These are phyloP conservation scores for Serilophus lunatus DNA, from an alignment of 2,113 vertebrate species.

Conservation along the genomic window DNA sequence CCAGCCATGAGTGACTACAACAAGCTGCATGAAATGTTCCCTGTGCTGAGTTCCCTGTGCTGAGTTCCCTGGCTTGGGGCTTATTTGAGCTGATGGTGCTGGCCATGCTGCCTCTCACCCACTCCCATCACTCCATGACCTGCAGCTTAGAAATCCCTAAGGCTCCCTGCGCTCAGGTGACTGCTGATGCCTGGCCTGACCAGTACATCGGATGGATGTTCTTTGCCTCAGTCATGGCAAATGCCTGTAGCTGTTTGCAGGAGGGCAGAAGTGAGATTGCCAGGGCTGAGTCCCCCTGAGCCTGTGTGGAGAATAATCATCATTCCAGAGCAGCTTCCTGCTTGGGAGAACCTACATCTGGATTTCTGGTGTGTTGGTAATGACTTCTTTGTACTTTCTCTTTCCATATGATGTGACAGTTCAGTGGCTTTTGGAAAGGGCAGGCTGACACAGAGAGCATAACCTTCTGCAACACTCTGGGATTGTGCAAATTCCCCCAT, in stretches of 20 bases:
- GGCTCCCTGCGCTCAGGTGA: rapidly evolving
- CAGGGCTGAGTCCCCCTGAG: rapidly evolving
- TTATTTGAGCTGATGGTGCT: background rate
- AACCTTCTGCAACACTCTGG: background rate
- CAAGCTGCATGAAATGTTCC: background rate
- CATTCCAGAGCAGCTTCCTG: background rate
- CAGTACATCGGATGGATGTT: rapidly evolving
- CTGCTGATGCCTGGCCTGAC: background rate
- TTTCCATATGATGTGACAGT: background rate
- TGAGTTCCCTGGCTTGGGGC: background rate
- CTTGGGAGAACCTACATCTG: rapidly evolving
- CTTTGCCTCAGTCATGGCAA: background rate
- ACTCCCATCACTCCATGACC: background rate
- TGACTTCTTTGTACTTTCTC: background rate
- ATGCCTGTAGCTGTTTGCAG: background rate
- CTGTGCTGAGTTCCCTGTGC: too few relatives aligned
- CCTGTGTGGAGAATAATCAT: rapidly evolving
- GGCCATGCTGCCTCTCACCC: too few relatives aligned
- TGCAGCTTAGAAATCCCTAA: rapidly evolving
- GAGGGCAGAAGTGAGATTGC: background rate
- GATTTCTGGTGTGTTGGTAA: rapidly evolving
- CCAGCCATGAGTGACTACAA: rapidly evolving
- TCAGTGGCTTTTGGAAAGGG: background rate
- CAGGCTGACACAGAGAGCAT: background rate
- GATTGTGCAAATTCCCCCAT: rapidly evolving